Base-by-base conservation (phyloP, 2,113 vertebrate genomes). In the Phrynosoma blainvillii region DNA sequence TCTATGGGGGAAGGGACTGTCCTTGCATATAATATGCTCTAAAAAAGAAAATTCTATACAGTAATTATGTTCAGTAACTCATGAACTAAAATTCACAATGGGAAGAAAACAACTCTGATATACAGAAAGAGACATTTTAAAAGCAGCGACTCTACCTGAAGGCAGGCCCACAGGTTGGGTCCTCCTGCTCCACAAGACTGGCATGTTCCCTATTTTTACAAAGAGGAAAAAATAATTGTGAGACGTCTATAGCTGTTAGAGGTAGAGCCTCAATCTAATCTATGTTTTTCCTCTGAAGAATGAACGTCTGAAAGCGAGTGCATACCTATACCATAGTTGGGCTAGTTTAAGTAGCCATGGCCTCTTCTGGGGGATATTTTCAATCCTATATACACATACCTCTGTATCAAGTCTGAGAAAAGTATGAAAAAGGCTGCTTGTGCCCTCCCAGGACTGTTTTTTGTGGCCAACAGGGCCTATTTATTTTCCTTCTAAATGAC, bases 91-190 rank as follows among this genome's bases (percentile, higher is more conserved):
- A 21, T 75, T 6, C 2, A 36, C 74, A 0, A 0, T 54, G 5
- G 73, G 42, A 83, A 88, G n/a, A 36, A 85, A 42, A 75, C 62
- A n/a, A 8, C 16, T n/a, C 36, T 30, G 75, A 84, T 40, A 79
- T 78, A 85, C 18, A 56, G 47, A 82, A 92, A 87, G 0, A 30
- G 23, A 40, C 14, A 36, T 36, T 74, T 74, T 18, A 25, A 77
- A 47, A 76, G 2, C 14, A 84, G 86, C 6, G 18, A 20, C 36
- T 89, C 96, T 96, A 99, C 99, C 98, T 99, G 98, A 81, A 99
- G 97, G 97, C 99, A 99, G 86, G 99, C 99, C 99, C 99, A 99
- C 56, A 99, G 97, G 94, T 99, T 99, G 66, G 98, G 98, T 89
- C 99, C 99, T 70, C 96, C 96, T 5, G 98, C 98, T 74, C 98